Base-by-base conservation (phyloP, 2,113 vertebrate genomes). In the Vulpes lagopus region DNA sequence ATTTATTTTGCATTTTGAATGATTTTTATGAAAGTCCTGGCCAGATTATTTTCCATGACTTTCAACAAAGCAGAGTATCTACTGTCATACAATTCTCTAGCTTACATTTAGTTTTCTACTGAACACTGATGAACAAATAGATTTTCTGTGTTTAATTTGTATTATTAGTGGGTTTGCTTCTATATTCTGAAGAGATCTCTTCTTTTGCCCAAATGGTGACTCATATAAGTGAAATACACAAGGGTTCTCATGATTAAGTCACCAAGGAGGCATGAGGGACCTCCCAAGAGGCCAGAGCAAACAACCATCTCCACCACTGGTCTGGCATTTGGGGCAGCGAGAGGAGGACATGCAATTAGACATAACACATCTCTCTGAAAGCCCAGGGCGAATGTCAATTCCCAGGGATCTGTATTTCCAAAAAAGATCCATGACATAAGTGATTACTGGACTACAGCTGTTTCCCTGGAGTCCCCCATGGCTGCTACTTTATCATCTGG, bases 171-270 rank as follows among this genome's bases (percentile, higher is more conserved):
- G 59, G 16, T 95, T 91, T 96, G 84, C 93, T 79, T 84, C 93
- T 91, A 92, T 88, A 82, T 96, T 96, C 92, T 94, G 85, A 59
- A 95, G 84, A 95, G 59, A 35, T 92, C 55, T 93, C 80, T 76
- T 86, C 23, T 49, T 8, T 92, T 92, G 97, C 98, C 91, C 51
- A 96, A 80, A 71, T 69, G 64, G 43, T 82, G 97, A 98, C 97
- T 98, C 96, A 95, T 14, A 88, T 94, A 97, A 97, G 92, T 98
- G 97, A 98, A 98, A 89, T 84, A 95, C 94, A 92, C 20, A 1
- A 94, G 30, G 76, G 96, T 51, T 62, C 82, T 97, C 43, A 95
- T 62, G 82, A 92, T 73, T 96, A 87, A 95, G 65, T 96, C 93
- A 98, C 87, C 62, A 87, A 96, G 76, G 82, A 65, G 95, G 88